Conservation (phyloP, 2,888 invertebrate genomes). For the Melanotus villosus region DNA sequence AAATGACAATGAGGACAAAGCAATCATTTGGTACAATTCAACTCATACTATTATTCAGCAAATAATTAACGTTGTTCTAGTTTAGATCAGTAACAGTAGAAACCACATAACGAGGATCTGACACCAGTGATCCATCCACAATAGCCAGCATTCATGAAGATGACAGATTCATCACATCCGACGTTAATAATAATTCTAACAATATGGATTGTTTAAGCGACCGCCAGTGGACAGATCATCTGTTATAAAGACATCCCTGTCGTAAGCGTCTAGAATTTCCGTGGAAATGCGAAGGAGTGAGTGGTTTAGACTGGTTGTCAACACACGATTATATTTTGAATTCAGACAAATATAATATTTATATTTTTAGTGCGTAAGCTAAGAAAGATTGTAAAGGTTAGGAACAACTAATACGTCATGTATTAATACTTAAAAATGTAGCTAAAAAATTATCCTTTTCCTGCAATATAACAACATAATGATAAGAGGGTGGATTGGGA, state of each 20-base stretch:
- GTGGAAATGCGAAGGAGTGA: slow-evolving; percentile 30
- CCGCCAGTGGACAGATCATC: slow-evolving; percentile 60
- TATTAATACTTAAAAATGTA: too few species aligned
- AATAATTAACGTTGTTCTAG: slow-evolving; percentile 50
- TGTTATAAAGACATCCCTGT: slow-evolving; percentile 55
- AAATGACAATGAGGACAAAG: slow-evolving; percentile 44
- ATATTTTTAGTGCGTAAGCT: too few species aligned
- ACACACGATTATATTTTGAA: not conserved
- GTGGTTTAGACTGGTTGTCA: not conserved
- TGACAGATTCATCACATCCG: slow-evolving; percentile 64
- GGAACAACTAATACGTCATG: too few species aligned
- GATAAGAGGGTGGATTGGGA: too few species aligned
- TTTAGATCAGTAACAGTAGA: slow-evolving; percentile 50
- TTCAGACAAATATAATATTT: not conserved
- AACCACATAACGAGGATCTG: slow-evolving; percentile 57
- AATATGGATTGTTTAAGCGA: slow-evolving; percentile 61
- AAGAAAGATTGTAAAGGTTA: too few species aligned
- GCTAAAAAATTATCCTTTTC: too few species aligned
- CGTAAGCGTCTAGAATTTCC: slow-evolving; percentile 41
- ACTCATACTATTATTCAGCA: slow-evolving; percentile 46
- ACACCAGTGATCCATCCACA: slow-evolving; percentile 58
- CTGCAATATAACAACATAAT: too few species aligned
- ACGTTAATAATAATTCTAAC: slow-evolving; percentile 62
- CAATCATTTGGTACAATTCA: slow-evolving; percentile 46
- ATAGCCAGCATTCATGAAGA: slow-evolving; percentile 58